Conservation (phyloP, 2,888 invertebrate genomes). For the Ametastegia equiseti region DNA sequence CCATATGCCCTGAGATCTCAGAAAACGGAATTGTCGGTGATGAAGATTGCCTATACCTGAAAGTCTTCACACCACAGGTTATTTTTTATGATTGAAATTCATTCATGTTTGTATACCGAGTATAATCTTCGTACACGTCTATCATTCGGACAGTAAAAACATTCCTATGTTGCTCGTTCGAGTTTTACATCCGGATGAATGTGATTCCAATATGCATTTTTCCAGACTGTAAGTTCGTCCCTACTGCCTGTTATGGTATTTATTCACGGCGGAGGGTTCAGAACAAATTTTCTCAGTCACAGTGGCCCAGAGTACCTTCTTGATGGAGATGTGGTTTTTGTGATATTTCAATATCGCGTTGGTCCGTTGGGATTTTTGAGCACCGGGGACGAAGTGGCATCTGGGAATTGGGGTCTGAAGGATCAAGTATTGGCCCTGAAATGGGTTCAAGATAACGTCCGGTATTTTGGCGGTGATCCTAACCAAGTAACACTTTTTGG, state of each 20-base stretch:
- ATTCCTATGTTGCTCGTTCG: too few relatives aligned
- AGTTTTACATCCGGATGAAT: too few relatives aligned
- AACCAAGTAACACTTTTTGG: constrained; percentile 24
- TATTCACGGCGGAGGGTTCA: constrained; percentile 51
- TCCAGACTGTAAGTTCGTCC: not conserved
- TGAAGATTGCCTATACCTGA: constrained; percentile 30
- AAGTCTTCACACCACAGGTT: constrained; percentile 35
- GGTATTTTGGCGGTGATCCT: constrained; percentile 17
- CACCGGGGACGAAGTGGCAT: constrained; percentile 80
- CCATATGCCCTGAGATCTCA: not conserved
- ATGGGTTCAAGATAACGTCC: constrained; percentile 40
- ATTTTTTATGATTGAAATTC: not conserved
- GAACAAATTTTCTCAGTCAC: not conserved
- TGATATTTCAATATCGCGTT: constrained; percentile 56
- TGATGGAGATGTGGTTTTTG: constrained; percentile 50
- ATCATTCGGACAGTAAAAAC: too few relatives aligned
- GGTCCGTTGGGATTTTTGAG: constrained; percentile 82
- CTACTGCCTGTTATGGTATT: constrained; percentile 59
- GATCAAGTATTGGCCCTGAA: constrained; percentile 57
- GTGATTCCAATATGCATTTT: not conserved
- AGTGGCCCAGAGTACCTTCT: constrained; percentile 45
- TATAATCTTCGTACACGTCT: too few relatives aligned
- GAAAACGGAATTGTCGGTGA: not conserved
- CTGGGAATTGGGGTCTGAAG: constrained; percentile 84
- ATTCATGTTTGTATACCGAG: too few relatives aligned